phyloP scores from a whole-genome alignment of 1,140 invertebrate genomes.

The Bicyclus anynana region DNA sequence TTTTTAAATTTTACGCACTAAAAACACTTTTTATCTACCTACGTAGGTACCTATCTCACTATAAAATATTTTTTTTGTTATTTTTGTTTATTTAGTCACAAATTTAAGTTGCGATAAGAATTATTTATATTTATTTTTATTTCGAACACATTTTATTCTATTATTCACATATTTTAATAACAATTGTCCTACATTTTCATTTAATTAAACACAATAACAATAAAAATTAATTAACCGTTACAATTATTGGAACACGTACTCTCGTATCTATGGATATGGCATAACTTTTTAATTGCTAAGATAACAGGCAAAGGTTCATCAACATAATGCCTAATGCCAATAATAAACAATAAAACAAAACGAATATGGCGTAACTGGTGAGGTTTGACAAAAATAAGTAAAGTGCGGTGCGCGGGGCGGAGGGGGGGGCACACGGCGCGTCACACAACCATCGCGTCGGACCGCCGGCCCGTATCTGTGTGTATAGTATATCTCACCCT shows the following conservation, averaged over 20 bases:
- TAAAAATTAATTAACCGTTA: not conserved
- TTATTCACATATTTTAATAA: not conserved
- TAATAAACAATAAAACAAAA: constrained; percentile 59
- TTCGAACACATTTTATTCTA: not conserved
- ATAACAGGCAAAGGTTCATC: not conserved
- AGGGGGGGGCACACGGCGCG: constrained; percentile 6
- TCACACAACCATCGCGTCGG: constrained; percentile 49
- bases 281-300: not conserved
- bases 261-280: not conserved
- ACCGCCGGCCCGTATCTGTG: constrained; percentile 58
- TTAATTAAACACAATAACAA: too few relatives aligned
- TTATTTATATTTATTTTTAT: not conserved
- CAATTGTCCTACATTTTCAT: too few relatives aligned
- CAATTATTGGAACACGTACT: not conserved
- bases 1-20: constrained; percentile 5
- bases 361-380: constrained; percentile 52
- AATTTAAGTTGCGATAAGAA: not conserved
- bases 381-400: constrained; percentile 59
- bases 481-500: constrained; percentile 58
- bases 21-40: not conserved
- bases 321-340: constrained; percentile 26
- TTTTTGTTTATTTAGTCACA: not conserved
- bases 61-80: not conserved
- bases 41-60: not conserved
- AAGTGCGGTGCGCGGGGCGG: constrained; percentile 38